Conservation (phyloP, 2,113 vertebrate genomes). For the Myrmecophaga tridactyla region DNA sequence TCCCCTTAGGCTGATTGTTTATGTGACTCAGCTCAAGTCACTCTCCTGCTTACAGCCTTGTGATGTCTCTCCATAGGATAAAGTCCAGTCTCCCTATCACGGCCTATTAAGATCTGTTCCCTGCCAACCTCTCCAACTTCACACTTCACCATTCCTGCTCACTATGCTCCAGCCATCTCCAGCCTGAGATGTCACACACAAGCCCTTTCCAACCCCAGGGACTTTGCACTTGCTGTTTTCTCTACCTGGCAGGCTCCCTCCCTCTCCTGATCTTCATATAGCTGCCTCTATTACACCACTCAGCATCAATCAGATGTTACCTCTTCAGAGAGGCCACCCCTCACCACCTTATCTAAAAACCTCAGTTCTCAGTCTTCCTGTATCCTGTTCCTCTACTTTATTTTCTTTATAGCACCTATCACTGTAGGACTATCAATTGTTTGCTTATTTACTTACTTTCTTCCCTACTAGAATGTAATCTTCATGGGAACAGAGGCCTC, state of each 20-base stretch:
- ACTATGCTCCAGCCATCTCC: no score
- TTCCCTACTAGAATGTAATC: neutral
- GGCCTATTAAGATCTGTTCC: neutral
- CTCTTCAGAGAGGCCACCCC: neutral
- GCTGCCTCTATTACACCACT: neutral
- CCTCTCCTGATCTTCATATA: neutral
- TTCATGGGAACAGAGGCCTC: neutral
- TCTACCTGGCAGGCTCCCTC: neutral
- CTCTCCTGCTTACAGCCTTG: neutral
- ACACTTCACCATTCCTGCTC: neutral
- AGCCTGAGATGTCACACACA: neutral
- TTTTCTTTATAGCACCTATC: neutral
- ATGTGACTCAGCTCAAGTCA: no score
- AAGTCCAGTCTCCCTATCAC: neutral
- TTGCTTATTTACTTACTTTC: neutral
- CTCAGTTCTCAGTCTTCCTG: no score
- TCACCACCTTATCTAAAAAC: neutral
- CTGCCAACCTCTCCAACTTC: neutral
- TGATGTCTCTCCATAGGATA: no score
- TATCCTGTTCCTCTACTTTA: no score
- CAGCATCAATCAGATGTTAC: neutral
- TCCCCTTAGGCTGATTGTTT: no score
- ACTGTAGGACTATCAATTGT: neutral
- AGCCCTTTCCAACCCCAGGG: neutral
- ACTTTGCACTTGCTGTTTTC: neutral